A percentile compares a stretch with the other conserved stretches of the same genome.
Evolutionary conservation across 1,140 invertebrate species (phyloP).

Genomic region (Anastrepha obliqua): DNA sequence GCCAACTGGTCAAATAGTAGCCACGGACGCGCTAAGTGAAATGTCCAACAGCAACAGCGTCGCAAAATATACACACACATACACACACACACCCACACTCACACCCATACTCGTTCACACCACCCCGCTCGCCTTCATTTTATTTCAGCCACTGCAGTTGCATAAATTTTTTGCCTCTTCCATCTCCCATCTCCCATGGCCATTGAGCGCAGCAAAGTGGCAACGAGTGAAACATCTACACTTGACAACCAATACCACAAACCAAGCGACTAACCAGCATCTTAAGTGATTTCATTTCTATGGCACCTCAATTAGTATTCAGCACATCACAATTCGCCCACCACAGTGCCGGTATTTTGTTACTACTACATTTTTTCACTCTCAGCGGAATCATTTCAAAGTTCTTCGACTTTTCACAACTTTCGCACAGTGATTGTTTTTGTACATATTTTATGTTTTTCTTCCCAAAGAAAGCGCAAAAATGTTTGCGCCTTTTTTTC

Average conservation of each 20-base stretch:
- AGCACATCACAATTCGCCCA: not conserved
- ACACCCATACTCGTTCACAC: not conserved
- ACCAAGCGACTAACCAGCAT: not conserved
- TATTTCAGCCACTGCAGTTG: slow-evolving; percentile 2
- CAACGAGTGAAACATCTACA: not conserved
- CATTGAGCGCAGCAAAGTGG: not conserved
- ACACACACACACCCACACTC: not conserved
- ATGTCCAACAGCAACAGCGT: not conserved
- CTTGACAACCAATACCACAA: not conserved
- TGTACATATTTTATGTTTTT: not conserved
- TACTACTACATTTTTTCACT: not conserved
- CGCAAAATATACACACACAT: not conserved
- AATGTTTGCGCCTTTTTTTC: not conserved
- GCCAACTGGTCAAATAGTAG: not conserved
- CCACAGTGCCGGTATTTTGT: not conserved
- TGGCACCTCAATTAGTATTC: slow-evolving; percentile 50
- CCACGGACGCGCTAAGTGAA: not conserved
- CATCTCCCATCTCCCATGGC: not conserved
- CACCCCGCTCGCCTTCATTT: not conserved
- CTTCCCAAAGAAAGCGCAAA: not conserved
- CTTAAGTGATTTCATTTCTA: slow-evolving; percentile 43
- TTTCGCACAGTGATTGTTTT: not conserved
- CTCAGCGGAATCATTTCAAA: slow-evolving; percentile 10
- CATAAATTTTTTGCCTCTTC: slow-evolving; percentile 29
- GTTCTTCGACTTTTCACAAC: slow-evolving; percentile 36